These are phyloP conservation scores for Xenus cinereus DNA, from an alignment of 2,113 vertebrate species.

Conservation along the genomic window DNA sequence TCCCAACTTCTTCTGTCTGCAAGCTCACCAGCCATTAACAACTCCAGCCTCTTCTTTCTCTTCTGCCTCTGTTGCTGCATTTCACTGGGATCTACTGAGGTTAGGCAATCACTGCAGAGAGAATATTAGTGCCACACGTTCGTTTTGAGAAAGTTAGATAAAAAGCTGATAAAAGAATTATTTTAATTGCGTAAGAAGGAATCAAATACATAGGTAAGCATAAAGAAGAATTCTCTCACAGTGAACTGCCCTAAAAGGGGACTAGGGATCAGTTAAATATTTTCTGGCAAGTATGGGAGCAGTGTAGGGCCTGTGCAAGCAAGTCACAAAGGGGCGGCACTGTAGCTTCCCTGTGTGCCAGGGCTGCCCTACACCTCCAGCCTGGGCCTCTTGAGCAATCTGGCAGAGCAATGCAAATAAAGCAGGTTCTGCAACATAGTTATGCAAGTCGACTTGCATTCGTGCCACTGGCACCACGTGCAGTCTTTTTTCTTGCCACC, in stretches of 20 bases:
- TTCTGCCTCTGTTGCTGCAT: background rate
- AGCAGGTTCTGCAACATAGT: background rate
- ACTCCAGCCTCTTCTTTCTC: background rate
- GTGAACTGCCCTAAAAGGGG: background rate
- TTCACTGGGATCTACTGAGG: background rate
- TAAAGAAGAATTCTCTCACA: background rate
- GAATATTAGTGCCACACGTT: background rate
- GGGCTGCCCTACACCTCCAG: accelerated
- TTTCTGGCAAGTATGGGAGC: background rate
- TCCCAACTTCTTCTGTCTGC: background rate
- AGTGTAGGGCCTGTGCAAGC: background rate
- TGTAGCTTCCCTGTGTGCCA: background rate
- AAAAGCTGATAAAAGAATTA: background rate
- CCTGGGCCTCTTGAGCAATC: background rate
- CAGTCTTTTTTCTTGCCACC: background rate
- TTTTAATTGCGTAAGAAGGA: background rate
- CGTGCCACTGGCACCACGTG: background rate
- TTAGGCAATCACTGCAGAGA: background rate
- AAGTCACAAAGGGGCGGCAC: accelerated
- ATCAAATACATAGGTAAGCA: background rate
- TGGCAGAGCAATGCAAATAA: background rate
- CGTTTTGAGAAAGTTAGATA: background rate
- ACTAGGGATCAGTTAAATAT: background rate
- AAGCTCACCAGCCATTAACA: background rate
- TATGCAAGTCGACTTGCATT: accelerated